phyloP scores from a whole-genome alignment of 2,888 invertebrate species.

The Hypercompe scribonia region DNA sequence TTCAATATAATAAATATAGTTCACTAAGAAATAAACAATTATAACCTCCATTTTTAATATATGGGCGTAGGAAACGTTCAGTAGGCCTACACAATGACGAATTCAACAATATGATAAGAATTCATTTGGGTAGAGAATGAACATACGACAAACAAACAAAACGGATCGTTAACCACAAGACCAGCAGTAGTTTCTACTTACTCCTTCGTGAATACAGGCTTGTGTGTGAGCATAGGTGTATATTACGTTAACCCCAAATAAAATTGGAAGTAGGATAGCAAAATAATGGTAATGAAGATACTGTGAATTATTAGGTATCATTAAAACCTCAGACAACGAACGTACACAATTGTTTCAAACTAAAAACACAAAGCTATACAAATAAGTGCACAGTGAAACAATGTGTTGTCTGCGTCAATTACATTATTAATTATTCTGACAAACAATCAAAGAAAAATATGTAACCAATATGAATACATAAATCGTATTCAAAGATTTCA shows the following conservation, averaged over 20 bases:
- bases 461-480: constrained; percentile 55
- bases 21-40: neutral
- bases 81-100: too few relatives aligned
- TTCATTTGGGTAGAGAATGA: neutral
- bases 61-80: too few relatives aligned
- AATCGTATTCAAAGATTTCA: constrained; percentile 58
- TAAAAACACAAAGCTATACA: constrained; percentile 29
- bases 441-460: constrained; percentile 61
- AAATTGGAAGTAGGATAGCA: neutral
- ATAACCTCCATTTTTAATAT: neutral
- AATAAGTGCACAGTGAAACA: constrained; percentile 35
- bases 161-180: neutral
- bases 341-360: neutral
- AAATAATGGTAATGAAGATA: neutral
- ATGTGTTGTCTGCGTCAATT: constrained; percentile 59
- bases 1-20: too few relatives aligned
- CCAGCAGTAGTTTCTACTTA: neutral
- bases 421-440: constrained; percentile 59
- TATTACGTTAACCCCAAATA: neutral
- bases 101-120: too few relatives aligned
- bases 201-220: neutral
- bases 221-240: too few relatives aligned
- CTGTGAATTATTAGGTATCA: neutral
- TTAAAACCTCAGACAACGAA: neutral
- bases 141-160: neutral